These are phyloP conservation scores for Sceloporus tristichus DNA, from an alignment of 2,113 vertebrate species.

Conservation along the genomic window DNA sequence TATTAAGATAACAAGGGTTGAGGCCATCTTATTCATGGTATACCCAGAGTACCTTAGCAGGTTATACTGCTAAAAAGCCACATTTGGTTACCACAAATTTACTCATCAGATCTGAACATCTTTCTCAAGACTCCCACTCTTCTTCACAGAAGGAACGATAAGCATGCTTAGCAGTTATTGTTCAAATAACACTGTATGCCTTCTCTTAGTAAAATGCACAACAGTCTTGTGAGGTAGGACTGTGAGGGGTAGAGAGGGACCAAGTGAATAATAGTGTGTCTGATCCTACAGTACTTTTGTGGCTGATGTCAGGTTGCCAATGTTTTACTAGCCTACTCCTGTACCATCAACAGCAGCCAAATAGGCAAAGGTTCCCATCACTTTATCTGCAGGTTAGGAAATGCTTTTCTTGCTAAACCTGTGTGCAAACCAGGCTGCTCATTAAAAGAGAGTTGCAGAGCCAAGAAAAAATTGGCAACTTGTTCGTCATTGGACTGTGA, in stretches of 20 bases:
- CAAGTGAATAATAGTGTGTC: background rate
- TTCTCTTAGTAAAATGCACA: background rate
- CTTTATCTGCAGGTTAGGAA: too few species aligned
- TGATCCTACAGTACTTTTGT: background rate
- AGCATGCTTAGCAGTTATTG: background rate
- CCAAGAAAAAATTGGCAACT: background rate
- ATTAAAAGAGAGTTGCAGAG: background rate
- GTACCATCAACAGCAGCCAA: background rate
- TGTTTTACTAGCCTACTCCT: background rate
- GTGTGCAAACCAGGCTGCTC: too few species aligned
- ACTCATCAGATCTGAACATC: too few species aligned
- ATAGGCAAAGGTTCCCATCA: background rate
- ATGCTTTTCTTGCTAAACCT: too few species aligned
- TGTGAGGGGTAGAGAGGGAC: background rate
- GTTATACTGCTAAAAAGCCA: background rate
- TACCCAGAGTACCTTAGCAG: background rate
- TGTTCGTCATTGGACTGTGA: background rate
- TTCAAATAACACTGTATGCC: background rate
- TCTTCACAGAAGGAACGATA: background rate
- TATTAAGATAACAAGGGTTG: rapidly evolving
- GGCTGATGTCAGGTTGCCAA: background rate
- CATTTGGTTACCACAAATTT: background rate
- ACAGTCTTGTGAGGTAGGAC: background rate
- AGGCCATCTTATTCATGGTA: background rate
- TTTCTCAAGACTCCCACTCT: background rate